A percentile compares a stretch with the other conserved stretches of the same genome.
Conservation (phyloP, 2,797 vertebrate species). For the Adelosebastes latens region DNA sequence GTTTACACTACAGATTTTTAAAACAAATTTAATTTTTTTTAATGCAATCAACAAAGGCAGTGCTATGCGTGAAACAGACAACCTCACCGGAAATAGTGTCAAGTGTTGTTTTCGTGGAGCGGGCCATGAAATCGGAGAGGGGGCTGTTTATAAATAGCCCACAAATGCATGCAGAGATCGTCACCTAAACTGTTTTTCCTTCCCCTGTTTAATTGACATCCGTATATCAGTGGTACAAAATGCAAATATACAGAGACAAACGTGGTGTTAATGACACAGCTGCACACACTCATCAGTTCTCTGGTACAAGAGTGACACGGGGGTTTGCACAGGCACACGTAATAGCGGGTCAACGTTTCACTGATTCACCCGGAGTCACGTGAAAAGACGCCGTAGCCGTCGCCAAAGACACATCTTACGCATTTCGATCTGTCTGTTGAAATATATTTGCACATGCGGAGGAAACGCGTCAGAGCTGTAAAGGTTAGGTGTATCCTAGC, state of each 20-base stretch:
- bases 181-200: constrained; percentile 41
- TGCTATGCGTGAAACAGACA: not conserved
- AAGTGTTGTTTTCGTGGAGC: constrained; percentile 16
- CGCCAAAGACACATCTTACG: not conserved
- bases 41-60: not conserved
- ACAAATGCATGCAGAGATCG: constrained; percentile 24
- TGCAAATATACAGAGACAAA: constrained; percentile 67
- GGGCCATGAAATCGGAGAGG: constrained; percentile 6
- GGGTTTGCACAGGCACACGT: constrained; percentile 12
- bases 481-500: not conserved
- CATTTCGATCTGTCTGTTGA: constrained; percentile 15
- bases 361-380: constrained; percentile 49
- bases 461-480: constrained; percentile 23
- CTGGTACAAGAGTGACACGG: constrained; percentile 46
- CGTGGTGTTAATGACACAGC: constrained; percentile 73
- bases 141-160: constrained; percentile 39
- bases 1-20: not conserved
- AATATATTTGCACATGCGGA: constrained; percentile 32
- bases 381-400: constrained; percentile 4
- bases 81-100: constrained; percentile 1
- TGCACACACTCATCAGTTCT: constrained; percentile 51
- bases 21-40: not conserved
- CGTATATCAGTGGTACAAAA: constrained; percentile 55
- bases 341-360: constrained; percentile 49
- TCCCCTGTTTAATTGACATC: constrained; percentile 69